Percentiles rank a stretch among this genome's conserved stretches.
Evolutionary conservation across 2,888 invertebrate genomes (phyloP).

Genomic region (Papilio gigon): DNA sequence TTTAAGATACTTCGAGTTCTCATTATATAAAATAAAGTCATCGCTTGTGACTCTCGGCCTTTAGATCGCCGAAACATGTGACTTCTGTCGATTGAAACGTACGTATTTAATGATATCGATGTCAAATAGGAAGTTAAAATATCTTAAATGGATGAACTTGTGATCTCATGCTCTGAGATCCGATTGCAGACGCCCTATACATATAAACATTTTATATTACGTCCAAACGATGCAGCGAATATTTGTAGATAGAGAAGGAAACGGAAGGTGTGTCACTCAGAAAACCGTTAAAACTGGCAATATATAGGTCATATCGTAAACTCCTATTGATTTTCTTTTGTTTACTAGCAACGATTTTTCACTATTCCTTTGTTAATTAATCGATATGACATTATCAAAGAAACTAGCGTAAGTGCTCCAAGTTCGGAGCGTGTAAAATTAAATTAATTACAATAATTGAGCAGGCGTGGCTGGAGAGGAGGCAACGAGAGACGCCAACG

Average conservation of each 20-base stretch:
- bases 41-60: constrained; percentile 48
- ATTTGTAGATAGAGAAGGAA: too few relatives aligned
- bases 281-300: too few relatives aligned
- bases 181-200: not conserved
- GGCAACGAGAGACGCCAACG: constrained; percentile 54
- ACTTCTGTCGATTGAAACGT: constrained; percentile 9
- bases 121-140: not conserved
- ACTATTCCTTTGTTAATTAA: too few relatives aligned
- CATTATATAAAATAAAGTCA: constrained; percentile 56
- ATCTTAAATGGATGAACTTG: not conserved
- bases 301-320: too few relatives aligned
- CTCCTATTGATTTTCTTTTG: too few relatives aligned
- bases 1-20: constrained; percentile 65
- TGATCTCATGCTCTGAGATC: not conserved
- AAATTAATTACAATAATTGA: constrained; percentile 52
- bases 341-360: too few relatives aligned
- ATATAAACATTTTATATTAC: not conserved
- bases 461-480: constrained; percentile 53
- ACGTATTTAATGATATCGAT: constrained; percentile 21
- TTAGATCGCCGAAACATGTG: constrained; percentile 38
- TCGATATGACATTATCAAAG: constrained; percentile 26
- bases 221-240: not conserved
- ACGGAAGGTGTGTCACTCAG: too few relatives aligned
- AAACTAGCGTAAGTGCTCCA: constrained; percentile 7
- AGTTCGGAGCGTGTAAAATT: constrained; percentile 23